A percentile compares a stretch with the other conserved stretches of the same genome.
Evolutionary conservation across 2,888 invertebrate species (phyloP).

Genomic region (Oligia latruncula): DNA sequence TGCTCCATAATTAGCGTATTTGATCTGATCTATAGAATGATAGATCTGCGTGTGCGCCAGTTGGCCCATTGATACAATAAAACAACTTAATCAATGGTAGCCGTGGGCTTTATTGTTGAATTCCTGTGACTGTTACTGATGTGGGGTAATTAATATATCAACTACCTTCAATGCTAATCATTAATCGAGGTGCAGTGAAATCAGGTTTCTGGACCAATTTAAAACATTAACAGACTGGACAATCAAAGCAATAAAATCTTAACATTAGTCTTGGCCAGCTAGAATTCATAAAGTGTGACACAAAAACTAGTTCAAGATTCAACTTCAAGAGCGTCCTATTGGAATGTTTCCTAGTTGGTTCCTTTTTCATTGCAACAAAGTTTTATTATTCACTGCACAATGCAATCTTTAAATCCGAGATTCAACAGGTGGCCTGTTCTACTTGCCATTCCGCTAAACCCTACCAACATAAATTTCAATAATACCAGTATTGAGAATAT

Average conservation of each 20-base stretch:
- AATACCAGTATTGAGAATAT: conserved; percentile 41
- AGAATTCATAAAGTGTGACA: conserved; percentile 27
- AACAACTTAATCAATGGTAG: conserved; percentile 25
- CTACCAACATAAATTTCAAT: conserved; percentile 58
- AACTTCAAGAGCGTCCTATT: conserved; percentile 28
- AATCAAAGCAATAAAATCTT: conserved; percentile 30
- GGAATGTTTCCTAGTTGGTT: conserved; percentile 43
- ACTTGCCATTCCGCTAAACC: conserved; percentile 51
- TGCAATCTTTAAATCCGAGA: conserved; percentile 60
- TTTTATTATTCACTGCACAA: conserved; percentile 62
- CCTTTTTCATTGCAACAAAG: conserved; percentile 53
- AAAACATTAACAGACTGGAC: conserved; percentile 12
- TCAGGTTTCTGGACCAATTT: conserved; percentile 36
- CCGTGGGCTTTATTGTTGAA: conserved; percentile 36
- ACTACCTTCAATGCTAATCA: conserved; percentile 42
- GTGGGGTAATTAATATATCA: conserved; percentile 41
- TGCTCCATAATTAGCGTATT: conserved; percentile 4
- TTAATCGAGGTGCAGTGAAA: conserved; percentile 23
- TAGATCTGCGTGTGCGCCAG: background rate
- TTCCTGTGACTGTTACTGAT: conserved; percentile 31
- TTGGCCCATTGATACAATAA: conserved; percentile 14
- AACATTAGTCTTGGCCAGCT: conserved; percentile 5
- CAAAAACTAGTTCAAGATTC: conserved; percentile 28
- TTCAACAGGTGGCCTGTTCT: conserved; percentile 58
- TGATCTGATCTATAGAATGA: conserved; percentile 2